Conservation (phyloP, 1,140 invertebrate genomes). For the Myzus persicae region DNA sequence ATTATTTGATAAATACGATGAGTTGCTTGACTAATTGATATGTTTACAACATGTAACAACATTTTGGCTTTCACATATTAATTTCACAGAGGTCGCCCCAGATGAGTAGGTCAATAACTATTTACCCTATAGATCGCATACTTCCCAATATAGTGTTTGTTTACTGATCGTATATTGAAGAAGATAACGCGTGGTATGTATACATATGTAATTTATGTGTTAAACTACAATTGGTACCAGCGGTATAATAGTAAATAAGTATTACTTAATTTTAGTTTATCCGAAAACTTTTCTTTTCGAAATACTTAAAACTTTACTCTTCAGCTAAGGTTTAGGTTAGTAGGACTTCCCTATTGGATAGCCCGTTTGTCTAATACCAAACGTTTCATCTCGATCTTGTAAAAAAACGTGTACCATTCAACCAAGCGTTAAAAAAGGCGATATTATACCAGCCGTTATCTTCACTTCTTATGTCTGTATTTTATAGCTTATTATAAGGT, state of each 20-base stretch:
- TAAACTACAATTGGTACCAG: not conserved
- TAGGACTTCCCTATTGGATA: not conserved
- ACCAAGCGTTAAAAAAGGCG: not conserved
- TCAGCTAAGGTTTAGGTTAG: not conserved
- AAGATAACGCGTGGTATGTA: not conserved
- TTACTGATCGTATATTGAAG: not conserved
- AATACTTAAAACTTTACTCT: too few relatives aligned
- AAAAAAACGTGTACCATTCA: not conserved
- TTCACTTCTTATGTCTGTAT: not conserved
- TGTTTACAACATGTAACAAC: not conserved
- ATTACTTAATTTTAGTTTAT: not conserved
- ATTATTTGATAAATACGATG: too few relatives aligned
- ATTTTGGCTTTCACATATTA: not conserved
- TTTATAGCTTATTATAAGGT: not conserved
- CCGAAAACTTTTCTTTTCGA: not conserved
- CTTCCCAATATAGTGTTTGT: not conserved
- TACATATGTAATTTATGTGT: not conserved
- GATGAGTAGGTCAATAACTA: not conserved
- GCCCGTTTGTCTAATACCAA: not conserved
- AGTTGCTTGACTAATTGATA: not conserved
- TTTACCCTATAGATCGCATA: not conserved
- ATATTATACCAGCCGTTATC: not conserved
- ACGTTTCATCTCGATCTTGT: not conserved
- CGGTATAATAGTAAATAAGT: not conserved
- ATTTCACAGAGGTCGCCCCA: not conserved